Percentiles rank a stretch among this genome's conserved stretches.
phyloP scores from a whole-genome alignment of 2,888 invertebrate genomes.

The Dioctria rufipes region DNA sequence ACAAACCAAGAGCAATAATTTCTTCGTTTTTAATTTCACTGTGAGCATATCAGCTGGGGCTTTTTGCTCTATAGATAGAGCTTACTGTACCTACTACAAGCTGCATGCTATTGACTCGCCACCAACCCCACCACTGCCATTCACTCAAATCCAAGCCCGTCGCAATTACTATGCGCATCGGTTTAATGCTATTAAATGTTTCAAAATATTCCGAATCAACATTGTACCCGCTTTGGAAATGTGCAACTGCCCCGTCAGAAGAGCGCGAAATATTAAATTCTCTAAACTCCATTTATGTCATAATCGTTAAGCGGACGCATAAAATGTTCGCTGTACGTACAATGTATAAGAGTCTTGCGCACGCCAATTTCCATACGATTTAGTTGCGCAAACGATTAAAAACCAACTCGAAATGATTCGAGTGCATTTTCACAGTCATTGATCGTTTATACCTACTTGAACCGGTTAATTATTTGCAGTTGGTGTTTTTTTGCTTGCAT shows the following conservation, averaged over 20 bases:
- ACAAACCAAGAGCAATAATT: constrained; percentile 26
- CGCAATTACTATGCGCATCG: constrained; percentile 28
- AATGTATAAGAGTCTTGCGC: constrained; percentile 1
- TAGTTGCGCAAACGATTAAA: constrained; percentile 40
- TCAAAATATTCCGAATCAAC: constrained; percentile 39
- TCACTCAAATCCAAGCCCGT: neutral
- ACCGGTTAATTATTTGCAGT: constrained; percentile 9
- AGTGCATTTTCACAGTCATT: constrained; percentile 43
- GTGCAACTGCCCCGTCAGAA: neutral
- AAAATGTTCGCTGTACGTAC: neutral
- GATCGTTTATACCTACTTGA: constrained; percentile 38
- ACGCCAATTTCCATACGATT: constrained; percentile 38
- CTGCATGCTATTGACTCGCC: neutral
- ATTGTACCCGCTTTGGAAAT: neutral
- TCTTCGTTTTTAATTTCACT: neutral
- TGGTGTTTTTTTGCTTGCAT: neutral
- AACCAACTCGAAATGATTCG: neutral
- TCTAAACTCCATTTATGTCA: constrained; percentile 37
- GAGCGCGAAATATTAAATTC: constrained; percentile 10
- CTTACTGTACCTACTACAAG: neutral
- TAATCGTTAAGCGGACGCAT: constrained; percentile 41
- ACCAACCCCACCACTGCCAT: neutral
- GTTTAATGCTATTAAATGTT: constrained; percentile 43
- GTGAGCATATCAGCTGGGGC: too few relatives aligned
- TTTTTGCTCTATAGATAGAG: too few relatives aligned